Evolutionary conservation across 1,140 invertebrate species (phyloP), one percentile per base, ranked within the genome.

Genomic region (Paralvinella palmiformis): DNA sequence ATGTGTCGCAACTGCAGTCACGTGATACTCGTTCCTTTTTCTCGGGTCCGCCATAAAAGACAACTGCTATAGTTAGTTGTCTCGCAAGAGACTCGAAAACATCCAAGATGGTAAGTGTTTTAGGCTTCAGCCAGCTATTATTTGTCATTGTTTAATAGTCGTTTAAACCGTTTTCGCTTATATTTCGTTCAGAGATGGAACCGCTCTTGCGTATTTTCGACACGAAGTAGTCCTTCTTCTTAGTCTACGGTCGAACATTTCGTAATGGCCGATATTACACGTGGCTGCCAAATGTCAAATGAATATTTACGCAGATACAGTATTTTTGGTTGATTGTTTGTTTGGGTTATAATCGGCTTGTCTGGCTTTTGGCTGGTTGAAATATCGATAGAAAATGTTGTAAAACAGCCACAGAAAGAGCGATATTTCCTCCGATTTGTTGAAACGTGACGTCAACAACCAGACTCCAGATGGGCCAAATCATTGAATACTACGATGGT

Each of bases 51-150:
- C 57, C 58, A 63, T 69, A 68, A 17, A 66, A n/a, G 70, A 68
- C 57, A 67, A 69, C 57, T 57, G 27, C 27, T 57, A 66, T 56
- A 36, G 36, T 33, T 61, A 66, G 32, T 59, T 62, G 62, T 55
- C 62, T 68, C 66, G 68, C 61, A 65, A 67, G 59, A 69, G 71
- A 66, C 68, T 50, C 67, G 61, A 69, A 64, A 68, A 64, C 64
- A 74, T 74, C 71, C 70, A 75, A 74, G 63, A 75, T 75, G 74
- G 74, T 75, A 71, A 36, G 74, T 69, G 32, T 37, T 69, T 72
- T 71, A 67, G 22, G 58, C n/a, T 36, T 1, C 27, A 50, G 36
- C 24, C 10, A 29, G 20, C 35, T 45, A 66, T 44, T 66, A 32
- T 22, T 27, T 31, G 7, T 20, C 10, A 27, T 31, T 31, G 27